phyloP scores from a whole-genome alignment of 92 coral and sea anemone genomes.

The Heteractis magnifica region DNA sequence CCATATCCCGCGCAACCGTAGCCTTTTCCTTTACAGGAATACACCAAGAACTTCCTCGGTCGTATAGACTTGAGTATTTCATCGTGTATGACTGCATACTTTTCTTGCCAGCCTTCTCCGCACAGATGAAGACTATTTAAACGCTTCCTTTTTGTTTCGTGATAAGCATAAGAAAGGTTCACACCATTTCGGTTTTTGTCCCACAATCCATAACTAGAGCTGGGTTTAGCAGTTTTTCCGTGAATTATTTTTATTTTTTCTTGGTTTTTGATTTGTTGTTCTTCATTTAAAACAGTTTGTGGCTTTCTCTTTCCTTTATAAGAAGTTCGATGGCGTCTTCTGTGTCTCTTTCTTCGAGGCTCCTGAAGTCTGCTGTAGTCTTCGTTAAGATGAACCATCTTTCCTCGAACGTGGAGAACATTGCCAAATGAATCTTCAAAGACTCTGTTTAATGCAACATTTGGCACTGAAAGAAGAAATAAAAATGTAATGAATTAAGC shows the following conservation, averaged over 20 bases:
- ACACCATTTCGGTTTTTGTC: background rate
- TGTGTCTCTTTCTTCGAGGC: background rate
- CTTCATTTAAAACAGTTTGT: background rate
- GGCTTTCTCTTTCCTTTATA: background rate
- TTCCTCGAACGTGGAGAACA: slow-evolving; percentile 18
- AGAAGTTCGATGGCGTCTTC: background rate
- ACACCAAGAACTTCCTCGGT: slow-evolving; percentile 44
- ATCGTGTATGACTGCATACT: slow-evolving; percentile 45
- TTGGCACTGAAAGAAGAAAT: background rate
- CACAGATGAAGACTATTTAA: slow-evolving; percentile 16
- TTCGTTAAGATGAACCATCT: slow-evolving; percentile 13
- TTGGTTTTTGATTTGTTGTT: background rate
- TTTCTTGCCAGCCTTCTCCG: slow-evolving; percentile 54
- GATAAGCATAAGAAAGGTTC: slow-evolving; percentile 7
- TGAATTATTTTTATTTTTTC: background rate
- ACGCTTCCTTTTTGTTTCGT: slow-evolving; percentile 10
- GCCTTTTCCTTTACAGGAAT: slow-evolving; percentile 55
- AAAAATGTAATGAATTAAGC: background rate
- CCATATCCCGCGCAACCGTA: slow-evolving; percentile 72
- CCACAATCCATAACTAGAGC: slow-evolving; percentile 4
- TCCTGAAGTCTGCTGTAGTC: slow-evolving; percentile 9
- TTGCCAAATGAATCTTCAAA: slow-evolving; percentile 22
- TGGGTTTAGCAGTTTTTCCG: background rate
- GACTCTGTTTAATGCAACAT: background rate
- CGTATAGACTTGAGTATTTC: slow-evolving; percentile 37